Evolutionary conservation across 1,140 invertebrate species (phyloP).

Genomic region (Pantala flavescens): DNA sequence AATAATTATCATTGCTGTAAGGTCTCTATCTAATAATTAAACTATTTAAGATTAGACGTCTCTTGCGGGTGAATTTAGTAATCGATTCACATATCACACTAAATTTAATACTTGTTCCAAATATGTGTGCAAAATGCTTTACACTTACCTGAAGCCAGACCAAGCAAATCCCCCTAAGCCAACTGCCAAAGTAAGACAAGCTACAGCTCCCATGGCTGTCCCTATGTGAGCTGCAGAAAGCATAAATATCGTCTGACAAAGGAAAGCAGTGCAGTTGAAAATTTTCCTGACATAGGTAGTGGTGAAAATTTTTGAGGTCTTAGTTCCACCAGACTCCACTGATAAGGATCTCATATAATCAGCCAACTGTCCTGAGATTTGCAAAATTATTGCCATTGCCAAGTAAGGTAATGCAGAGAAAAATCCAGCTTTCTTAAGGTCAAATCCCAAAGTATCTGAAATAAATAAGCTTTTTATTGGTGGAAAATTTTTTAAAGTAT

Average conservation of each 20-base stretch:
- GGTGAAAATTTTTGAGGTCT: neutral
- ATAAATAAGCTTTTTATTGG: too few species aligned
- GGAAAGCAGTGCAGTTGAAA: slow-evolving; percentile 67
- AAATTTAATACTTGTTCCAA: too few species aligned
- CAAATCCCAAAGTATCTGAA: slow-evolving; percentile 58
- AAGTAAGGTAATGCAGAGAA: slow-evolving; percentile 76
- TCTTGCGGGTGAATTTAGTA: too few species aligned
- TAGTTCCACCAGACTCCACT: neutral
- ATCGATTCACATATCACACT: too few species aligned
- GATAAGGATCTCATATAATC: slow-evolving; percentile 52
- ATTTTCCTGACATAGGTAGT: slow-evolving; percentile 46
- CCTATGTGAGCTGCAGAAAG: slow-evolving; percentile 57
- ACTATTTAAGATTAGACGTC: too few species aligned
- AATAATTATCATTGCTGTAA: too few species aligned
- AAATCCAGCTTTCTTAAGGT: slow-evolving; percentile 65
- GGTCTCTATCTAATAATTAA: too few species aligned
- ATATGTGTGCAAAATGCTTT: too few species aligned
- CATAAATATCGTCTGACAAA: slow-evolving; percentile 77
- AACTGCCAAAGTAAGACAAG: slow-evolving; percentile 71
- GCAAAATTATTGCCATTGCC: slow-evolving; percentile 69
- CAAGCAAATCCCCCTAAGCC: slow-evolving; percentile 81
- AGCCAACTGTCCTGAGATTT: slow-evolving; percentile 65
- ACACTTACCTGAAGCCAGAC: slow-evolving; percentile 65
- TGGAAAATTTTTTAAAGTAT: too few species aligned
- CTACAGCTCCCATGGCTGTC: slow-evolving; percentile 51